A percentile compares a stretch with the other conserved stretches of the same genome.
Conservation (phyloP, 2,797 vertebrate genomes). For the Phylloscopus collybita region DNA sequence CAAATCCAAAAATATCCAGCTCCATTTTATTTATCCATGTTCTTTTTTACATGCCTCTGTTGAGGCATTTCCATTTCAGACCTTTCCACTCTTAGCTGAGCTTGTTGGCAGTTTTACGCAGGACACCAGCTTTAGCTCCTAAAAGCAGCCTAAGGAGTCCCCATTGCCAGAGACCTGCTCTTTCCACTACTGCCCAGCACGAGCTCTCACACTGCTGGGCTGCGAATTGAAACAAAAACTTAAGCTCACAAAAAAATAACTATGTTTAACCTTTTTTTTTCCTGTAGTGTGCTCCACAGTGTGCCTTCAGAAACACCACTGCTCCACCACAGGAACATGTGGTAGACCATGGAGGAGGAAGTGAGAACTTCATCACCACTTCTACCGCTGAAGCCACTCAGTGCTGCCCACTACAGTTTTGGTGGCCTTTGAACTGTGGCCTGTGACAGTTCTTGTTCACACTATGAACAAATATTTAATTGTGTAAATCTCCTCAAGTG, state of each 20-base stretch:
- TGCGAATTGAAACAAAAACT: neutral
- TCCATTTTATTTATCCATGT: neutral
- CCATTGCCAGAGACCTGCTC: neutral
- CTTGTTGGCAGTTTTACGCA: neutral
- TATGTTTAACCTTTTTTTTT: neutral
- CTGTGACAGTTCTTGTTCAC: neutral
- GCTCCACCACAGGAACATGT: accelerated
- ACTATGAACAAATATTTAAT: neutral
- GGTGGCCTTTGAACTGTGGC: neutral
- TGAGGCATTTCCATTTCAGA: neutral
- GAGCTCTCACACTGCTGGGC: neutral
- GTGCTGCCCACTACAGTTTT: neutral
- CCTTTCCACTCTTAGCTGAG: neutral
- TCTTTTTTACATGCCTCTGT: neutral
- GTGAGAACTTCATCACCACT: neutral
- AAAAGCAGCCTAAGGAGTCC: neutral
- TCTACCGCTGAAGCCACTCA: neutral
- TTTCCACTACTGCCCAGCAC: neutral
- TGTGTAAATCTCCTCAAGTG: neutral
- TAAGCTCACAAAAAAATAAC: neutral
- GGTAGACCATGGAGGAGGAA: neutral
- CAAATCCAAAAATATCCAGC: neutral
- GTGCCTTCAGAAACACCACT: neutral
- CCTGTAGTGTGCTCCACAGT: neutral
- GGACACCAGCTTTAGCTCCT: neutral